Base-by-base conservation (phyloP, 2,888 invertebrate species). In the Acronicta leporina region DNA sequence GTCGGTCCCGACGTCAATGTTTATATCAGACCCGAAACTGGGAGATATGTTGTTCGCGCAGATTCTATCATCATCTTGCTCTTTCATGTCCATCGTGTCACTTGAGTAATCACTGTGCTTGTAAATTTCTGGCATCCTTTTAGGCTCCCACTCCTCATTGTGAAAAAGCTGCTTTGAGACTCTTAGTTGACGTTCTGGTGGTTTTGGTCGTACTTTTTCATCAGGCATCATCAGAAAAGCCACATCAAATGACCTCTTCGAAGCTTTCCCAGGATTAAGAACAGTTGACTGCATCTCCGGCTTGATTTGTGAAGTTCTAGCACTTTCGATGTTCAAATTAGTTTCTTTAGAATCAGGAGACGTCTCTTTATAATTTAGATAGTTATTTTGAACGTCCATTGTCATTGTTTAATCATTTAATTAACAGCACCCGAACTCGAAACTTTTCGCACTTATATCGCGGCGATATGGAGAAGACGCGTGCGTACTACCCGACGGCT, bases 181-280 rank as follows among this genome's bases (percentile, higher is more conserved):
- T 80, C 95, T 85, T 35, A 95, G 87, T 81, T 94, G 95, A 71
- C 95, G 92, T 65, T 95, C 95, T 48, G 91, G 94, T 71, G 95
- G 95, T 76, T 96, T 96, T 47, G 96, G 95, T 53, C 96, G 96
- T 47, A 97, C 89, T 80, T 97, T 97, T 67, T 98, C 98, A 84
- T 98, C 98, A 1, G 98, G 98, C 87, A 97, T 96, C 95, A 98
- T 98, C 27, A 98, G 91, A 81, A 98, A 98, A 0, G 98, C 98
- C 10, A 98, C 98, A 86, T 98, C 98, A 85, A 98, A 98, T 0
- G 98, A 97, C 14, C 98, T 94, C 82, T 98, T 98, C 75, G 94
- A 73, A 88, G 95, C 82, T 90, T 95, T 89, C 0, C 79, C 85
- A 69, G 86, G 80, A 81, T 85, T 90, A 14, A 91, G 56, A 44